Base-by-base conservation (phyloP, 2,797 vertebrate genomes). In the Chromobotia macracanthus region DNA sequence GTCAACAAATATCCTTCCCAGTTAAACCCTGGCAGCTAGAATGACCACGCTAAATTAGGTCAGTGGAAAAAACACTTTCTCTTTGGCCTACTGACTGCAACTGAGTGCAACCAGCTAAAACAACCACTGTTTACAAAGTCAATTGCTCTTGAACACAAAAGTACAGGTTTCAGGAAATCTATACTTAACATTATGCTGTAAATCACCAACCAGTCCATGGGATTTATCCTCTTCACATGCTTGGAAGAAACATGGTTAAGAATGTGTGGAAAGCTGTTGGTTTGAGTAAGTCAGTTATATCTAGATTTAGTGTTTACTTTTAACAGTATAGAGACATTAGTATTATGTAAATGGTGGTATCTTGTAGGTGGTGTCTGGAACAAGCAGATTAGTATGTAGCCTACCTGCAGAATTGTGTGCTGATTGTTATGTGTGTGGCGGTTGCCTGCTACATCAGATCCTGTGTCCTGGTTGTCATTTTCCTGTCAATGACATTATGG, bases 391-490 rank as follows among this genome's bases (percentile, higher is more conserved):
- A 44, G 41, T 11, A 44, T 11, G 41, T 44, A 44, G 41, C 56
- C 1, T 91, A 93, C 92, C 90, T 79, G 85, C 78, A 73, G 50
- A 4, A 63, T 38, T 87, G 80, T 82, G 80, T 56, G 75, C 83
- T 80, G 55, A 81, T 82, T 85, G 85, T 82, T 88, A 70, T 87
- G 87, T 82, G 89, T 88, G 79, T 71, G 86, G 81, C 68, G 80
- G 56, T 82, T 63, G 60, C 74, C 81, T 38, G 55, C 46, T 84
- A 84, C 80, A 67, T 83, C 44, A 64, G 61, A 46, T 56, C 19
- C 81, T 89, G 86, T 83, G 81, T 79, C 75, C 71, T 88, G 88
- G 82, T 80, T 85, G 10, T 93, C 92, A 31, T 83, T 86, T 85
- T 92, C 91, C 74, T n/a, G 46, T 23, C 41, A 72, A 78, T 60